Percentiles rank a stretch among this genome's conserved stretches.
Conservation (phyloP, 53 echinoderm and acorn worm genomes). For the Crossaster papposus region DNA sequence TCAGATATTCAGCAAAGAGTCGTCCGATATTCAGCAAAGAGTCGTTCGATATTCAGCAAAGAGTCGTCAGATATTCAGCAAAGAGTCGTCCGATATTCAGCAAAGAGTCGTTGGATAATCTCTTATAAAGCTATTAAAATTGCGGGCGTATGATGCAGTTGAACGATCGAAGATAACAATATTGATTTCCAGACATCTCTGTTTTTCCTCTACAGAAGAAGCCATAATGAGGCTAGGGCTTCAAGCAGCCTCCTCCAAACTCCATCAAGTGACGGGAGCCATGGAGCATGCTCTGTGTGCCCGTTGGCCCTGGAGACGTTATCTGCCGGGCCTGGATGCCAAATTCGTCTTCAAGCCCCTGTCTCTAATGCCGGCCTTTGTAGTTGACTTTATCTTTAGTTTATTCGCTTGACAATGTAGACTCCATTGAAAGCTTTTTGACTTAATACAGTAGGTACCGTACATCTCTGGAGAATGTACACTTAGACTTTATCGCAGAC, state of each 20-base stretch:
- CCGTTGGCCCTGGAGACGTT: constrained; percentile 58
- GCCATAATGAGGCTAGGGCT: neutral
- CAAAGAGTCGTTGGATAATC: too few species aligned
- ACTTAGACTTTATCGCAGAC: too few species aligned
- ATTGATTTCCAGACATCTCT: too few species aligned
- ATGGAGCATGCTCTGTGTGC: constrained; percentile 60
- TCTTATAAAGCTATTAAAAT: too few species aligned
- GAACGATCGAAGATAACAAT: too few species aligned
- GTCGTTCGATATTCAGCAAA: too few species aligned
- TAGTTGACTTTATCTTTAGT: neutral
- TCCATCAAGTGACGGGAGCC: constrained; percentile 40
- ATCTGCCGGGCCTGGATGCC: constrained; percentile 53
- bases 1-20: too few species aligned
- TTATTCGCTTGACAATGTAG: neutral
- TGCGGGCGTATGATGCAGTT: too few species aligned
- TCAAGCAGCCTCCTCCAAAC: neutral
- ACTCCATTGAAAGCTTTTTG: neutral
- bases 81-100: too few species aligned
- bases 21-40: too few species aligned
- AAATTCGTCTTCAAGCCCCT: constrained; percentile 52
- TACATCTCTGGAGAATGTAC: too few species aligned
- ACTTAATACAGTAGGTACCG: neutral
- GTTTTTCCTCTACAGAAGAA: neutral
- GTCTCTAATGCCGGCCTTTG: constrained; percentile 37
- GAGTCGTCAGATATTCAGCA: too few species aligned